A percentile compares a stretch with the other conserved stretches of the same genome.
These are phyloP conservation scores for Eupithecia vulgata DNA, from an alignment of 2,888 invertebrate species.

Conservation along the genomic window DNA sequence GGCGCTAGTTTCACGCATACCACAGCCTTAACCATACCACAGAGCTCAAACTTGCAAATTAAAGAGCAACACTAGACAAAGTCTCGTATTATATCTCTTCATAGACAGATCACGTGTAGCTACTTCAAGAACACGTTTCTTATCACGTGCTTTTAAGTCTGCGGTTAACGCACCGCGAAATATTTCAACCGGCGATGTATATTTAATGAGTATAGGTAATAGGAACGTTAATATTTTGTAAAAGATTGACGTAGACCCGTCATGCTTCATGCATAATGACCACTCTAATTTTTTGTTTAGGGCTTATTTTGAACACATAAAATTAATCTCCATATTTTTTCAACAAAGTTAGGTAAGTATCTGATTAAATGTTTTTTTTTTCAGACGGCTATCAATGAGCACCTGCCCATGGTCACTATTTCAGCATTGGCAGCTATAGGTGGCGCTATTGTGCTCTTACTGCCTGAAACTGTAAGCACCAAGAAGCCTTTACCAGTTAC, in stretches of 20 bases:
- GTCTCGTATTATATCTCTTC: background rate
- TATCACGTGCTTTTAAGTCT: background rate
- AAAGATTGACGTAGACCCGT: background rate
- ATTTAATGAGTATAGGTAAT: background rate
- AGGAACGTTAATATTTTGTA: background rate
- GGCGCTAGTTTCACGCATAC: no score
- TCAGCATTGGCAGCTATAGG: constrained; percentile 88
- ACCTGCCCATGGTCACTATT: constrained; percentile 88
- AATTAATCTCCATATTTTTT: background rate
- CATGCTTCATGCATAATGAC: background rate
- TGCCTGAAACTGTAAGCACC: constrained; percentile 88
- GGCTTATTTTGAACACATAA: background rate
- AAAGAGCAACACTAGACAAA: background rate
- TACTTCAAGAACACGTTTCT: background rate
- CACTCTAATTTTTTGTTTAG: background rate
- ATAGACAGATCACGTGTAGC: background rate
- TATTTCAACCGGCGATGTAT: background rate
- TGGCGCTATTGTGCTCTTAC: constrained; percentile 87
- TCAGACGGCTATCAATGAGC: constrained; percentile 86
- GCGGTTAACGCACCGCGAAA: constrained; percentile 4
- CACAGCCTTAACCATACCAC: no score
- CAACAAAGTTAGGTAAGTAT: background rate
- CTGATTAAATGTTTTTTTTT: background rate
- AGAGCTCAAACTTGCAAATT: background rate
- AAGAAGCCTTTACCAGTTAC: constrained; percentile 45